A percentile compares a stretch with the other conserved stretches of the same genome.
phyloP scores from a whole-genome alignment of 2,113 vertebrate genomes.

The Mystacornis crossleyi region DNA sequence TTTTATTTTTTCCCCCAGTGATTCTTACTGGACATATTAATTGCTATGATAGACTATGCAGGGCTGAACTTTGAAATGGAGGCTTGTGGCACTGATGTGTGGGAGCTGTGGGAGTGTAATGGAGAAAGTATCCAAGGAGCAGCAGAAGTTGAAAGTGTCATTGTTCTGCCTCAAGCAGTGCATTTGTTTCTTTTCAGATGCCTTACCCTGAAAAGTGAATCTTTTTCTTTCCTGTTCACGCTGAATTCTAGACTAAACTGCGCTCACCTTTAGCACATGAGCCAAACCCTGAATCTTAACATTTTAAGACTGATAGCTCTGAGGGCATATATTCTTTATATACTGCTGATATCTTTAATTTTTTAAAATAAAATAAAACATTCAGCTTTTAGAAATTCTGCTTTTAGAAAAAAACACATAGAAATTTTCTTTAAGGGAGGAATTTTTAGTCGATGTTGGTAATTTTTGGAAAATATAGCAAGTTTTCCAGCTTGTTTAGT shows the following conservation, averaged over 20 bases:
- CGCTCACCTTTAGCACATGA: fast-evolving
- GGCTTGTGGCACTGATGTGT: not conserved
- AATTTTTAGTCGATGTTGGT: not conserved
- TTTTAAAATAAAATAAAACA: not conserved
- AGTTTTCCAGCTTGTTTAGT: not conserved
- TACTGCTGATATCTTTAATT: not conserved
- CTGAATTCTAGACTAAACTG: not conserved
- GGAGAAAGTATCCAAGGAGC: not conserved
- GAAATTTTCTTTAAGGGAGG: not conserved
- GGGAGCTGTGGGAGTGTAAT: not conserved
- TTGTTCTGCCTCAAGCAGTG: not conserved
- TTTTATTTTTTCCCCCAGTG: not conserved
- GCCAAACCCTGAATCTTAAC: not conserved
- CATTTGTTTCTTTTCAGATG: not conserved
- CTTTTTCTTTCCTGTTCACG: not conserved
- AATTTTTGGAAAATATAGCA: not conserved
- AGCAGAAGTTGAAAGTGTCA: not conserved
- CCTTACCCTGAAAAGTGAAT: not conserved
- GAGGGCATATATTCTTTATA: not conserved
- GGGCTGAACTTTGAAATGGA: not conserved
- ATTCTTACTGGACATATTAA: not conserved
- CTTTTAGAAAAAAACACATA: not conserved
- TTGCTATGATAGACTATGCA: not conserved
- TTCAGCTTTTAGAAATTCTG: not conserved
- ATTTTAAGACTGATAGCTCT: not conserved